Conservation (phyloP, 2,888 invertebrate species). For the Ashinkailepas kermadecensis region DNA sequence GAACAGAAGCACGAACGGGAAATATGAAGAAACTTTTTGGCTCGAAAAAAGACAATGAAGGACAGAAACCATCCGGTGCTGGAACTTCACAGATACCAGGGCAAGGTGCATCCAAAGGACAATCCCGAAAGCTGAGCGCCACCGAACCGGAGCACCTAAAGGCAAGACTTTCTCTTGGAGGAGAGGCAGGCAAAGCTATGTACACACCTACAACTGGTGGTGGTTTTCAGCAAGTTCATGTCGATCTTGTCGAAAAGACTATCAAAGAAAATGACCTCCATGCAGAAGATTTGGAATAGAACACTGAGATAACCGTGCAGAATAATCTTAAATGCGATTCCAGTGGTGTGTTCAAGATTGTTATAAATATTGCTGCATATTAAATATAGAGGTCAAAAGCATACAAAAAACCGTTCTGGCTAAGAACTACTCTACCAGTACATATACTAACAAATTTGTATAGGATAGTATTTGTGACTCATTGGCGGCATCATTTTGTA, state of each 20-base stretch:
- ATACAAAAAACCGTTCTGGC: no score
- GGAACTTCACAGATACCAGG: not conserved
- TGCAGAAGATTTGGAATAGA: not conserved
- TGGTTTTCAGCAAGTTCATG: not conserved
- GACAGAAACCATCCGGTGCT: not conserved
- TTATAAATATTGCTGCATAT: no score
- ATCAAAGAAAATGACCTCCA: not conserved
- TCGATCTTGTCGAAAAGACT: not conserved
- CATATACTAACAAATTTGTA: no score
- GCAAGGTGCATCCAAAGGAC: not conserved
- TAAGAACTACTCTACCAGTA: no score
- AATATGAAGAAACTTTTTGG: conserved; percentile 24
- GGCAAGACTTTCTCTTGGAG: conserved; percentile 7
- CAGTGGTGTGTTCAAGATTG: no score
- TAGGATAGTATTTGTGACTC: no score
- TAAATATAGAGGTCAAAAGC: no score
- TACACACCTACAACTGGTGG: not conserved
- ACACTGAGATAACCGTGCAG: no score
- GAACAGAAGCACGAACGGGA: conserved; percentile 21
- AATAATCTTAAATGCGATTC: no score
- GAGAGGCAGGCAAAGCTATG: not conserved
- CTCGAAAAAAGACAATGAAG: conserved; percentile 12
- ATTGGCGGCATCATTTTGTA: no score
- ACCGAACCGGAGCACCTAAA: not conserved
- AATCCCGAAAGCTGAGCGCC: not conserved